Percentiles rank a stretch among this genome's conserved stretches.
These are phyloP conservation scores for Ischnus inquisitorius DNA, from an alignment of 2,888 invertebrate species.

Conservation along the genomic window DNA sequence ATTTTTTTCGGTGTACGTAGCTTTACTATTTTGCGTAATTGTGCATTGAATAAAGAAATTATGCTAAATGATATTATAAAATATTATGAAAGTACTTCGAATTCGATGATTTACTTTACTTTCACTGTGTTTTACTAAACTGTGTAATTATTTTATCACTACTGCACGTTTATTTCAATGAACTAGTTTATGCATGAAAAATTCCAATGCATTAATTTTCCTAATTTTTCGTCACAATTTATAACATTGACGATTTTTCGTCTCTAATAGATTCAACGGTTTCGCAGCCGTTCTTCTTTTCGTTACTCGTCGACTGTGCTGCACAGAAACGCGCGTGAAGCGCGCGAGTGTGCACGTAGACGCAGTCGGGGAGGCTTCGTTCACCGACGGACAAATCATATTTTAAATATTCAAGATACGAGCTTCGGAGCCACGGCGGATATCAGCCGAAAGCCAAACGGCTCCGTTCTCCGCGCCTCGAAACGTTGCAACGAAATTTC, in stretches of 20 bases:
- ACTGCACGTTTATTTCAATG: no score
- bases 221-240: no score
- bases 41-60: no score
- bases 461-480: conserved; percentile 3
- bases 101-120: no score
- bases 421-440: conserved; percentile 53
- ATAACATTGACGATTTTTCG: not conserved
- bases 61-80: no score
- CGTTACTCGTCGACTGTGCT: not conserved
- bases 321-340: not conserved
- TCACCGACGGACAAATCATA: conserved; percentile 71
- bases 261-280: not conserved
- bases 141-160: no score
- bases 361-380: conserved; percentile 29
- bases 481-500: conserved; percentile 41
- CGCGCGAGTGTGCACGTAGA: not conserved
- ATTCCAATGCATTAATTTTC: no score
- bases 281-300: not conserved
- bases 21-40: no score
- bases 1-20: no score
- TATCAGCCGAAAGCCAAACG: conserved; percentile 12
- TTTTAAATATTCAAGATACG: conserved; percentile 72
- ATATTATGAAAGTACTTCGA: no score
- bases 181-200: no score
- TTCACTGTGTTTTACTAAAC: no score